Conservation (phyloP, 2,113 vertebrate genomes). For the Cryptoleucopteryx plumbea region DNA sequence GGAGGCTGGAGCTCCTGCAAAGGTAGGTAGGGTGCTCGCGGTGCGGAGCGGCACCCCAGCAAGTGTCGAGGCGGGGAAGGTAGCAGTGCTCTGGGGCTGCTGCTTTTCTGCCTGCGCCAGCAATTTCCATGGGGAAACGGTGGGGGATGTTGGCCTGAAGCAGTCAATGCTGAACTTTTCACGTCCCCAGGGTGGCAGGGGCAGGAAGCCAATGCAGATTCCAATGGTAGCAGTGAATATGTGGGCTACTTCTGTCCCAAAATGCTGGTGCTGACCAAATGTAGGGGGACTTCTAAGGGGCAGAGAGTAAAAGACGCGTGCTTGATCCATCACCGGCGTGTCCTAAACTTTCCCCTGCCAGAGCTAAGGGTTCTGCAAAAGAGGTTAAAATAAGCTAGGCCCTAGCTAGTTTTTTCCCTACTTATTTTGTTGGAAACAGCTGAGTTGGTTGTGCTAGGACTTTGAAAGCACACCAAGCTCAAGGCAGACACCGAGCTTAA, state of each 20-base stretch:
- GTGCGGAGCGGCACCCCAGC: neutral
- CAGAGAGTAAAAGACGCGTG: neutral
- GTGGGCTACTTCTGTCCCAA: neutral
- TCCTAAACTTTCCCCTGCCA: neutral
- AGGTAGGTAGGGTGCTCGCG: neutral
- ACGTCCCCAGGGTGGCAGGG: rapidly evolving
- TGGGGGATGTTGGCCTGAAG: neutral
- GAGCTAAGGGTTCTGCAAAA: neutral
- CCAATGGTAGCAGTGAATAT: neutral
- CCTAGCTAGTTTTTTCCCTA: neutral
- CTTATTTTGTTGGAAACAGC: neutral
- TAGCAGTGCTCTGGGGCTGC: neutral
- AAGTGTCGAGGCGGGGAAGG: neutral
- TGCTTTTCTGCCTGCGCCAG: neutral
- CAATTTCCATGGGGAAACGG: neutral
- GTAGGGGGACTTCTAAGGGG: neutral
- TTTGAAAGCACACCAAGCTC: neutral
- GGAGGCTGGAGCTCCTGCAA: neutral
- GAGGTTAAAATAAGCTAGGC: neutral
- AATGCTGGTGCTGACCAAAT: neutral
- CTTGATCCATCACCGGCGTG: neutral
- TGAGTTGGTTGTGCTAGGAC: neutral
- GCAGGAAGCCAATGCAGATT: neutral
- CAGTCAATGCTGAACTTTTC: neutral
- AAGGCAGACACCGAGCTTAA: neutral